Evolutionary conservation across 1,140 invertebrate species (phyloP).

Genomic region (Procambarus clarkii): DNA sequence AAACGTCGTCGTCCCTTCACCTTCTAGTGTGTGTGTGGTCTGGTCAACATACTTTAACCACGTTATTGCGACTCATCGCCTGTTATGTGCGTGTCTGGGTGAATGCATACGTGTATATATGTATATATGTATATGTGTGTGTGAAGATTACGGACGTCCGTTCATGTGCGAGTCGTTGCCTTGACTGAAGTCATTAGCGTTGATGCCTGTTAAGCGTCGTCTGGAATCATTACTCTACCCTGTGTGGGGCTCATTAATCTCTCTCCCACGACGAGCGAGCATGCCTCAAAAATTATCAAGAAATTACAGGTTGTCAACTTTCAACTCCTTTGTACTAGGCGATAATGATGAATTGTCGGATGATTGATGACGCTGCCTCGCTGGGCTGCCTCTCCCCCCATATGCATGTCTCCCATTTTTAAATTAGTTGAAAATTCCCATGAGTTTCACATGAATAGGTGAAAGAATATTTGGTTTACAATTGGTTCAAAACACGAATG

Average conservation of each 20-base stretch:
- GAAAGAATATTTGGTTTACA: too few species aligned
- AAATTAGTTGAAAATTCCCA: background rate
- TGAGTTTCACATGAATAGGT: background rate
- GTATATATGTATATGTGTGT: background rate
- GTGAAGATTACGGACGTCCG: background rate
- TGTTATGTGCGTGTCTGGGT: too few species aligned
- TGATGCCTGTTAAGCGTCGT: background rate
- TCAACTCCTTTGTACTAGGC: constrained; percentile 17
- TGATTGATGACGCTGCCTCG: background rate
- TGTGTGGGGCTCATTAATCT: constrained; percentile 26
- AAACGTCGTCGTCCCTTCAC: too few species aligned
- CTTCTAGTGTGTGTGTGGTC: too few species aligned
- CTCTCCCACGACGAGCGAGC: constrained; percentile 15
- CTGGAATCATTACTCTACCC: constrained; percentile 3
- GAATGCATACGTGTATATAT: background rate
- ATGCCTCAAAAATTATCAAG: constrained; percentile 38
- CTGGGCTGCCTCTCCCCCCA: background rate
- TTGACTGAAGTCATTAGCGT: background rate
- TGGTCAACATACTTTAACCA: too few species aligned
- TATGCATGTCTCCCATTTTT: background rate
- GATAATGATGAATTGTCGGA: constrained; percentile 24
- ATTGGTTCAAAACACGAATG: too few species aligned
- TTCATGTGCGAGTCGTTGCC: background rate
- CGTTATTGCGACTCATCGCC: too few species aligned
- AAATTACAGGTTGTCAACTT: constrained; percentile 28